Percentiles rank a stretch among this genome's conserved stretches.
phyloP scores from a whole-genome alignment of 2,888 invertebrate species.

The Microdon myrmicae region DNA sequence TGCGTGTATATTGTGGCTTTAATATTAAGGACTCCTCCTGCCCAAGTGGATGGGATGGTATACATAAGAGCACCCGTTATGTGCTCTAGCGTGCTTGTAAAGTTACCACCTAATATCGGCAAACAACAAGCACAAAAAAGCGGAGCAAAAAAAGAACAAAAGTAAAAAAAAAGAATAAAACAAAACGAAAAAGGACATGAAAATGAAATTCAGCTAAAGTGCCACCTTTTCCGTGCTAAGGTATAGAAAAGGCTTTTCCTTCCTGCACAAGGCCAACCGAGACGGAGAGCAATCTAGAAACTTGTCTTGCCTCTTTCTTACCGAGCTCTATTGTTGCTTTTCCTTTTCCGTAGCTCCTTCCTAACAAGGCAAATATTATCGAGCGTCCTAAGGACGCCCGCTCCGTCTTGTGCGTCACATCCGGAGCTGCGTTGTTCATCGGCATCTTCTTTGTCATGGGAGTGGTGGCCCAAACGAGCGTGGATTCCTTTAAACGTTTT shows the following conservation, averaged over 20 bases:
- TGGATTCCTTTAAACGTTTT: constrained; percentile 51
- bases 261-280: constrained; percentile 21
- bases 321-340: constrained; percentile 11
- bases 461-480: constrained; percentile 43
- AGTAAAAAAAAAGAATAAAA: too few species aligned
- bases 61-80: constrained; percentile 38
- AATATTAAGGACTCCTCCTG: constrained; percentile 4
- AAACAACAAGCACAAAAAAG: too few species aligned
- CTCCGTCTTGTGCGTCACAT: constrained; percentile 6
- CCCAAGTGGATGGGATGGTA: constrained; percentile 10
- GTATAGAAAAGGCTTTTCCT: constrained; percentile 10
- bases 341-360: constrained; percentile 16
- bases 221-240: constrained; percentile 41
- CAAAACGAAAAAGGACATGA: constrained; percentile 9
- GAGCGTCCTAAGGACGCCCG: constrained; percentile 11
- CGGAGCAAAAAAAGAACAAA: too few species aligned
- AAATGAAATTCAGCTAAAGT: constrained; percentile 23
- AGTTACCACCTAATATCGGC: constrained; percentile 48
- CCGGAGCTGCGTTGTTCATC: neutral
- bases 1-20: constrained; percentile 21
- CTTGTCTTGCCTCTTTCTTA: constrained; percentile 34
- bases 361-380: constrained; percentile 24
- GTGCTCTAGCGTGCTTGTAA: constrained; percentile 43
- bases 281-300: constrained; percentile 36
- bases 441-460: constrained; percentile 29